Evolutionary conservation across 2,113 vertebrate species (phyloP).

Genomic region (Mirounga angustirostris): DNA sequence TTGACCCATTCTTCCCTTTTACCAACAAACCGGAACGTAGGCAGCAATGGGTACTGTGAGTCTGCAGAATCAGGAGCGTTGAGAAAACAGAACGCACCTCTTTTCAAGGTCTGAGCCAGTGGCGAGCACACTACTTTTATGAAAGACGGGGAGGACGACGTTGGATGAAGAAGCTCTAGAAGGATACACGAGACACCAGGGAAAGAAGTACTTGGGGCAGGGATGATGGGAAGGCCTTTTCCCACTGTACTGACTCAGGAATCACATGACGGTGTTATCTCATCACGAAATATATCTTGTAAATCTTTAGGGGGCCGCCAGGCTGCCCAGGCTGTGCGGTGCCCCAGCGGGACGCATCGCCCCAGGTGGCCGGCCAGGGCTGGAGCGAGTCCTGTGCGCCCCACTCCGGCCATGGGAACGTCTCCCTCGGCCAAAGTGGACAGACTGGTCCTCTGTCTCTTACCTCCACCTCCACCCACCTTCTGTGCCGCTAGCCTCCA

Average conservation of each 20-base stretch:
- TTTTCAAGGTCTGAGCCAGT: neutral
- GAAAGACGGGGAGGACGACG: neutral
- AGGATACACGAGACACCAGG: neutral
- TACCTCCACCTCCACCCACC: neutral
- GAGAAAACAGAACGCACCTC: neutral
- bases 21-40: neutral
- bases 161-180: neutral
- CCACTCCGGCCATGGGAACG: fast-evolving
- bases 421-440: too few relatives aligned
- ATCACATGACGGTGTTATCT: neutral
- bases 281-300: neutral
- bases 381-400: too few relatives aligned
- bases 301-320: neutral
- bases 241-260: neutral
- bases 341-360: neutral
- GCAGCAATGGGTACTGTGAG: neutral
- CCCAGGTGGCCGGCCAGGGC: neutral
- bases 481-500: neutral
- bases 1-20: neutral
- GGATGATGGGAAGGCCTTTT: neutral
- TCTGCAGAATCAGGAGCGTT: neutral
- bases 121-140: neutral
- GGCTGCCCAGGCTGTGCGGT: fast-evolving
- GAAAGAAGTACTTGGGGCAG: neutral
- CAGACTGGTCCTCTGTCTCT: neutral